Conservation (phyloP, 2,797 vertebrate species). For the Lepus townsendii region DNA sequence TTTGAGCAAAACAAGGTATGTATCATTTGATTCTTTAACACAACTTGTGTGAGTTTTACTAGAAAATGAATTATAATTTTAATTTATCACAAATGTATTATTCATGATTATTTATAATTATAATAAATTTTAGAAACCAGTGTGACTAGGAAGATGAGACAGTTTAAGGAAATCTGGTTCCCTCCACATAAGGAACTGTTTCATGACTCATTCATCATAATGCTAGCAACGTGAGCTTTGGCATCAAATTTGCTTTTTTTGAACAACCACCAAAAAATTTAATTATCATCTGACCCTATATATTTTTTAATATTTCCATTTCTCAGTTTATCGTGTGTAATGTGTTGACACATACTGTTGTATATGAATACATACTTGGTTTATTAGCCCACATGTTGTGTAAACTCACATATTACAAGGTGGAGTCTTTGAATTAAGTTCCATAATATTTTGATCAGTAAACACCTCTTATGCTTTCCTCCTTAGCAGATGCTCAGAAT, state of each 20-base stretch:
- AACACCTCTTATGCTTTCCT: slow-evolving; percentile 54
- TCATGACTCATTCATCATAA: not conserved
- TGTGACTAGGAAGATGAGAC: not conserved
- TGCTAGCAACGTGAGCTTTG: slow-evolving; percentile 10
- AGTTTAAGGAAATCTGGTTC: not conserved
- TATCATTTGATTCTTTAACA: not conserved
- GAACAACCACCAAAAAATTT: not conserved
- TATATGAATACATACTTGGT: not conserved
- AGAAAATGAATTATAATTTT: slow-evolving; percentile 35
- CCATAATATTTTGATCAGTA: slow-evolving; percentile 16
- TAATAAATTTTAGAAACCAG: not conserved
- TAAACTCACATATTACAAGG: not conserved
- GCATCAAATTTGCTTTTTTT: not conserved
- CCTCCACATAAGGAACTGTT: not conserved
- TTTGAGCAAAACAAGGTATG: not conserved
- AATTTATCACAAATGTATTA: not conserved
- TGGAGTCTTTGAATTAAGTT: slow-evolving; percentile 33
- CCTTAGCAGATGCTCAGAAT: slow-evolving; percentile 64
- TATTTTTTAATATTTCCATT: not conserved
- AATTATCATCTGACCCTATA: not conserved
- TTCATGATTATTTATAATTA: slow-evolving; percentile 2
- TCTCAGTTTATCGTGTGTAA: slow-evolving; percentile 53
- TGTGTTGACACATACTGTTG: not conserved
- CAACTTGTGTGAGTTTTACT: not conserved
- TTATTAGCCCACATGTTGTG: not conserved